Percentiles rank a stretch among this genome's conserved stretches.
phyloP scores from a whole-genome alignment of 2,113 vertebrate species.

The Crotalus tigris region DNA sequence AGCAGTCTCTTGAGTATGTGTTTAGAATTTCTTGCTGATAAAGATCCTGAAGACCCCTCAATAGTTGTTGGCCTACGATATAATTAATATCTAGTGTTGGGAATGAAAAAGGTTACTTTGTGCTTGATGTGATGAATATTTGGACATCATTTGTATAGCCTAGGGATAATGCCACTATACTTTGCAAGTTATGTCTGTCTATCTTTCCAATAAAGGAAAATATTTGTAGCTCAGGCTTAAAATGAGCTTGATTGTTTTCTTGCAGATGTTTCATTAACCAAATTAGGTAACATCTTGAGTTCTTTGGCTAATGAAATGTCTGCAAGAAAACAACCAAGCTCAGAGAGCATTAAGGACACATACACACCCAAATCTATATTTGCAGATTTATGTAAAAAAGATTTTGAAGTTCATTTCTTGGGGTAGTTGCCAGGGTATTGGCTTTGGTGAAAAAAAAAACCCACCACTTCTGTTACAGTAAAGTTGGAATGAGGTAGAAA shows the following conservation, averaged over 20 bases:
- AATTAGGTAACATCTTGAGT: not conserved
- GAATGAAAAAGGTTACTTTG: not conserved
- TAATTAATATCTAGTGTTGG: not conserved
- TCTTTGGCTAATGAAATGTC: not conserved
- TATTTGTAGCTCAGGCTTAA: not conserved
- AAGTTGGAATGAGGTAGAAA: conserved; percentile 4
- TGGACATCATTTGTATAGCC: not conserved
- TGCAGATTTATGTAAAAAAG: not conserved
- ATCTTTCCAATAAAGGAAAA: not conserved
- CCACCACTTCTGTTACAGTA: not conserved
- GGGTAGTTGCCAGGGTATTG: not conserved
- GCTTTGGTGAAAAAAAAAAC: not conserved
- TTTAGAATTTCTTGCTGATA: not conserved
- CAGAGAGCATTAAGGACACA: not conserved
- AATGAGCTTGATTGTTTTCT: not conserved
- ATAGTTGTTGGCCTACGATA: not conserved
- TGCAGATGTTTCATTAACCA: not conserved
- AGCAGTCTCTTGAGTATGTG: not conserved
- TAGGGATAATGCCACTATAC: not conserved
- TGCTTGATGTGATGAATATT: not conserved
- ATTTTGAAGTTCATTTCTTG: not conserved
- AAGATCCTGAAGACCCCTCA: not conserved
- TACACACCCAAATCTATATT: not conserved
- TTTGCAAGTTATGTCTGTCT: not conserved
- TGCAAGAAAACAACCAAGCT: not conserved